A percentile compares a stretch with the other conserved stretches of the same genome.
These are phyloP conservation scores for Poliocrania exsul DNA, from an alignment of 2,797 vertebrate genomes.

Conservation along the genomic window DNA sequence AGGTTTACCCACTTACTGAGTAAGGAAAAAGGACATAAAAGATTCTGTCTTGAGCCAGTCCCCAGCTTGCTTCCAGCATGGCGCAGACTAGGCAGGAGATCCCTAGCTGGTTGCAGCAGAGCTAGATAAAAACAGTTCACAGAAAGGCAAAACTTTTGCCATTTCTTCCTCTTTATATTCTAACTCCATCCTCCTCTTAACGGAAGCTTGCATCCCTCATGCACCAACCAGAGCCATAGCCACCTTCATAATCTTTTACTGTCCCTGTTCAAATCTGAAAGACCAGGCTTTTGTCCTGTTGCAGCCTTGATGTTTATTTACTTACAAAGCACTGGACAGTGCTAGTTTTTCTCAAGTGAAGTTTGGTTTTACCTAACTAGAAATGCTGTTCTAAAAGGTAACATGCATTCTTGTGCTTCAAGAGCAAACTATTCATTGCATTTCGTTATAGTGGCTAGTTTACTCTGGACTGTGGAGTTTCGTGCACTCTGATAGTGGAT, in stretches of 20 bases:
- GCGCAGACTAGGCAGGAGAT: not conserved
- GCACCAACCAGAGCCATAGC: not conserved
- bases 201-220: not conserved
- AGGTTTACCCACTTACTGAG: not conserved
- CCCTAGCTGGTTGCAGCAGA: not conserved
- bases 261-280: not conserved
- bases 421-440: not conserved
- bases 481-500: not conserved
- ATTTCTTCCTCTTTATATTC: not conserved
- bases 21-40: not conserved
- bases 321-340: not conserved
- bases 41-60: not conserved
- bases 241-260: not conserved
- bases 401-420: not conserved
- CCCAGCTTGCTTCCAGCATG: not conserved
- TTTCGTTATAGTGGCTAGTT: not conserved
- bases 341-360: not conserved
- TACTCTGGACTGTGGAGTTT: not conserved
- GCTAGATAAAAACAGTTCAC: not conserved
- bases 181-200: not conserved
- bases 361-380: not conserved
- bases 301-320: not conserved
- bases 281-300: not conserved
- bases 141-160: not conserved
- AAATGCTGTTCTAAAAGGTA: not conserved